Base-by-base conservation (phyloP, 2,113 vertebrate genomes). In the Aphyosemion australe region DNA sequence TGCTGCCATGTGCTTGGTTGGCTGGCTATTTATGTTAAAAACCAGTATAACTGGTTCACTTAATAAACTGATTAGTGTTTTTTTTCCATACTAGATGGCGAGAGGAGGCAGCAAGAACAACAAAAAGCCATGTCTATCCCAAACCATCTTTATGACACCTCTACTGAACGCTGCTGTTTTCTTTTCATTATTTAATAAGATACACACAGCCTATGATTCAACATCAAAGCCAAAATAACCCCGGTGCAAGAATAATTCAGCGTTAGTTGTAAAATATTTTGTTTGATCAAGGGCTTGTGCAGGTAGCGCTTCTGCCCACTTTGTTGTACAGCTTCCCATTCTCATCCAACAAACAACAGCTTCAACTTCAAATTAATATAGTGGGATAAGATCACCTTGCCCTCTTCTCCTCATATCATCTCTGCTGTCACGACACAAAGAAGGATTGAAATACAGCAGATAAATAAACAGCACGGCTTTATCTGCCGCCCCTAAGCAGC, bases 401-500 rank as follows among this genome's bases (percentile, higher is more conserved):
- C 61, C 51, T 71, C 50, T 71, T 61, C 62, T 70, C 53, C 59
- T 51, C 47, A 13, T 78, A 76, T 88, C 77, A 72, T 71, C 62
- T 71, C 63, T 5, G 41, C 79, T 70, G 84, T 76, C 79, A 80
- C 67, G 45, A 74, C 66, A 76, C 74, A 85, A 79, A 84, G 70
- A 80, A 46, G 80, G 82, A 87, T 84, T 88, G 81, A 87, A 87
- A 88, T 57, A 62, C 63, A 74, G 76, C 75, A 74, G 83, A 88
- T 86, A 85, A 85, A 84, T 85, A 82, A 85, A 82, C 65, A 52
- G 60, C 74, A 39, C 69, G 68, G 85, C 67, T 80, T 91, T 87
- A 87, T 87, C 85, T 69, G 79, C 65, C 72, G 80, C 75, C 84
- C 77, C 72, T 80, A 87, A 91, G 83, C 85, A 79, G 87, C 86